These are phyloP conservation scores for Pinna nobilis DNA, from an alignment of 1,140 invertebrate genomes.

Conservation along the genomic window DNA sequence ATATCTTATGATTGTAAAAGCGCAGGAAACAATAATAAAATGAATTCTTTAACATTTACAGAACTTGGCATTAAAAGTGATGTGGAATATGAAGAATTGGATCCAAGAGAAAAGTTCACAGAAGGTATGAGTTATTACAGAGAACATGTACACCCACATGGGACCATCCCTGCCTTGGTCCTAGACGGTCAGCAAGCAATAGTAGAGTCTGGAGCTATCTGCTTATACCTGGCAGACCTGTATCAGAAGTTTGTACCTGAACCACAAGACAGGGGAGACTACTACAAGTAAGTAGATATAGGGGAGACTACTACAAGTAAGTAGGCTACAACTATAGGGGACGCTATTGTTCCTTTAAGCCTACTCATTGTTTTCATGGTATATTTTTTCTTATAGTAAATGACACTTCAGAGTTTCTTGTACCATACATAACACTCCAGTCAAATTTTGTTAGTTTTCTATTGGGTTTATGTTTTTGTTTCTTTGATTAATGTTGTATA, in stretches of 20 bases:
- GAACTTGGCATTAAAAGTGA: constrained; percentile 1
- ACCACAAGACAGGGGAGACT: constrained; percentile 37
- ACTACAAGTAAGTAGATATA: constrained; percentile 51
- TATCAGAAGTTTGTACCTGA: constrained; percentile 53
- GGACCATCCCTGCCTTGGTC: constrained; percentile 54
- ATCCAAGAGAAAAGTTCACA: constrained; percentile 7
- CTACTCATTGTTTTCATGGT: too few species aligned
- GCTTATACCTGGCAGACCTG: constrained; percentile 57
- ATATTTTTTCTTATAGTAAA: too few species aligned
- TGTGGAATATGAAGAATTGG: background rate
- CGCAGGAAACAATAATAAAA: background rate
- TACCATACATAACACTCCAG: too few species aligned
- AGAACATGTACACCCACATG: constrained; percentile 49
- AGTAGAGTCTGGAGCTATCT: constrained; percentile 62
- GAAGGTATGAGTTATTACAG: constrained; percentile 36
- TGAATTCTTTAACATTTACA: background rate
- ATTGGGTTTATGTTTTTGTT: too few species aligned
- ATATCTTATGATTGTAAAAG: too few species aligned
- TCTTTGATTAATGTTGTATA: too few species aligned
- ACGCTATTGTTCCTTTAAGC: too few species aligned
- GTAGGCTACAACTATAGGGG: too few species aligned
- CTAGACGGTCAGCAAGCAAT: constrained; percentile 44
- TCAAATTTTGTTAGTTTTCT: too few species aligned
- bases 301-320: background rate
- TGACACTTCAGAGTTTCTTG: too few species aligned